Conservation (phyloP, 30 jellyfish, hydroid and myxozoan species). For the Catostylus mosaicus region DNA sequence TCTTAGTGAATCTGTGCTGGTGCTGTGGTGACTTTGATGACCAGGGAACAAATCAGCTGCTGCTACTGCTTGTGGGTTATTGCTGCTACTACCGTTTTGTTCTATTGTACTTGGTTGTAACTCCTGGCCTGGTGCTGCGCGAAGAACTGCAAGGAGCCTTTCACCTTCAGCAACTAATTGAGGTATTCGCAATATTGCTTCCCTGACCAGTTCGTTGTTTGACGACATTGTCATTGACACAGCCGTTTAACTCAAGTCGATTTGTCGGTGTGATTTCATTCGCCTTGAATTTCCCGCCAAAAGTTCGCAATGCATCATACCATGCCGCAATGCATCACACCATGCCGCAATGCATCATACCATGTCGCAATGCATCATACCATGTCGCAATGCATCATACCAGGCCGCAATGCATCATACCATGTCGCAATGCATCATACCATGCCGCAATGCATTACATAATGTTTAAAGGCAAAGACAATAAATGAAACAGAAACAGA, state of each 20-base stretch:
- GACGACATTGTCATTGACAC: background rate
- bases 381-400: constrained; percentile 19
- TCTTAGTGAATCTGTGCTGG: too few relatives aligned
- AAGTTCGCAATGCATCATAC: constrained; percentile 14
- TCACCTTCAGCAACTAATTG: constrained; percentile 14
- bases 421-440: too few relatives aligned
- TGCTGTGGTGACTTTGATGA: too few relatives aligned
- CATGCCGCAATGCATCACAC: too few relatives aligned
- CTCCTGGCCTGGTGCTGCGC: constrained; percentile 15
- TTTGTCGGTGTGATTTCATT: background rate
- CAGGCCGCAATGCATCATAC: too few relatives aligned
- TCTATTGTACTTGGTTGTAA: background rate
- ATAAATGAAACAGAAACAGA: too few relatives aligned
- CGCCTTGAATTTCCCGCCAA: constrained; percentile 12
- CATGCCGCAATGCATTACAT: too few relatives aligned
- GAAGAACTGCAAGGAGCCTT: constrained; percentile 20
- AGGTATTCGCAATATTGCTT: background rate
- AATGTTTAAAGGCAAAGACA: background rate
- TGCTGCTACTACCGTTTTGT: too few relatives aligned
- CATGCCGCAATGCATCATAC: too few relatives aligned
- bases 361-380: too few relatives aligned
- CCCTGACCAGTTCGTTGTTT: background rate
- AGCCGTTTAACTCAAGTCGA: background rate
- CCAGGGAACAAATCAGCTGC: too few relatives aligned
- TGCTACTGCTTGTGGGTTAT: too few relatives aligned